Conservation (phyloP, 1,140 invertebrate species). For the Habropoda laboriosa region DNA sequence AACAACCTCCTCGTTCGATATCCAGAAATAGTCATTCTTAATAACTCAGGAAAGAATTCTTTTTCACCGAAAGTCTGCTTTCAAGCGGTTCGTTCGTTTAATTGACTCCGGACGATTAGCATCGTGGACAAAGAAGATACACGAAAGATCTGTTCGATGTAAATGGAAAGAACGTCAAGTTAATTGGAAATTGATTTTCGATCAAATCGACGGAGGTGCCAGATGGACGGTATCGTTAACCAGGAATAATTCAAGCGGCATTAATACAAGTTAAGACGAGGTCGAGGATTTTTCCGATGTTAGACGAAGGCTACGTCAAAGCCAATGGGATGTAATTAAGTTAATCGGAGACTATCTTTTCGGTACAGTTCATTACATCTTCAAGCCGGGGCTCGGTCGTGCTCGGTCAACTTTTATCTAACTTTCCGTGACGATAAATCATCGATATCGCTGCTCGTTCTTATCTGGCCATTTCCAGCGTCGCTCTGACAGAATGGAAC, state of each 20-base stretch:
- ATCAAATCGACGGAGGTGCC: not conserved
- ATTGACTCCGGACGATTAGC: conserved; percentile 16
- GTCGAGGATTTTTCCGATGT: conserved; percentile 26
- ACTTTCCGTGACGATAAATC: conserved; percentile 70
- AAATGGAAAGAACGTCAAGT: conserved; percentile 15
- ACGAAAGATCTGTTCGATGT: not conserved
- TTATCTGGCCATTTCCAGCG: conserved; percentile 16
- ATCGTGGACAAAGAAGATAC: conserved; percentile 8
- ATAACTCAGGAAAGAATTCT: not conserved
- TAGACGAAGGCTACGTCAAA: conserved; percentile 44
- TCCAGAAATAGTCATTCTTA: too few relatives aligned
- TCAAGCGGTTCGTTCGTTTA: not conserved
- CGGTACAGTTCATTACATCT: conserved; percentile 72
- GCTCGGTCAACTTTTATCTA: conserved; percentile 71
- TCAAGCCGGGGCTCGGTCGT: conserved; percentile 54
- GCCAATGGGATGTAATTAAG: conserved; percentile 72
- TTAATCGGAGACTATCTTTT: conserved; percentile 74
- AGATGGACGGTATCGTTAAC: conserved; percentile 6
- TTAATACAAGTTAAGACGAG: conserved; percentile 28
- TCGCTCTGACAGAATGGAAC: conserved; percentile 33
- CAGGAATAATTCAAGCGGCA: not conserved
- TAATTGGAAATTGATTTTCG: conserved; percentile 30
- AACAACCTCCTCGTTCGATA: too few relatives aligned
- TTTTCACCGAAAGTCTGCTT: not conserved
- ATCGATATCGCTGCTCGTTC: conserved; percentile 43